phyloP scores from a whole-genome alignment of 2,113 vertebrate species.

The Hydropotes inermis region DNA sequence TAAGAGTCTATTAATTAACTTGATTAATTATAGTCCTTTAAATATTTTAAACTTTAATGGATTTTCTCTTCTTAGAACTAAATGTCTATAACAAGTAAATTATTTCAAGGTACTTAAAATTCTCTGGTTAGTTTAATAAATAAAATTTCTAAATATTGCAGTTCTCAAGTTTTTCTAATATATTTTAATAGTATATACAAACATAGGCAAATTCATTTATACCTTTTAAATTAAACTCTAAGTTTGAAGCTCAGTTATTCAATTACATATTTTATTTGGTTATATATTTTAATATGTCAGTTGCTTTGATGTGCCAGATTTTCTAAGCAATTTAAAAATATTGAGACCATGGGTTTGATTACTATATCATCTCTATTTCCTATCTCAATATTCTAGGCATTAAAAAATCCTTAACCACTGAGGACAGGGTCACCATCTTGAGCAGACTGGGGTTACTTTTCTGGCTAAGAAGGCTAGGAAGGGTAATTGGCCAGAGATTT shows the following conservation, averaged over 20 bases:
- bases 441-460: not conserved
- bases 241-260: slow-evolving; percentile 20
- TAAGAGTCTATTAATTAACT: slow-evolving; percentile 14
- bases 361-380: not conserved
- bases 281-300: not conserved
- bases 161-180: not conserved
- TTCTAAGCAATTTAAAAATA: slow-evolving; percentile 5
- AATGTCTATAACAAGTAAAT: slow-evolving; percentile 14
- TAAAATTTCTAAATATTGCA: slow-evolving; percentile 26
- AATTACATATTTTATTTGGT: not conserved
- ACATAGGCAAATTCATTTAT: not conserved
- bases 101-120: slow-evolving; percentile 17
- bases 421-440: not conserved
- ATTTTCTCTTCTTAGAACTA: slow-evolving; percentile 32
- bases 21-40: slow-evolving; percentile 21
- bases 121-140: not conserved
- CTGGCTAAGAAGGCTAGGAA: not conserved
- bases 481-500: not conserved
- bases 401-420: not conserved
- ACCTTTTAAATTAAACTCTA: not conserved
- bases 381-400: not conserved
- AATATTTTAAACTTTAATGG: slow-evolving; percentile 24
- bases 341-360: not conserved
- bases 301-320: not conserved
- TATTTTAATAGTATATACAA: not conserved